Base-by-base conservation (phyloP, 2,113 vertebrate genomes). In the Clarias batrachus region DNA sequence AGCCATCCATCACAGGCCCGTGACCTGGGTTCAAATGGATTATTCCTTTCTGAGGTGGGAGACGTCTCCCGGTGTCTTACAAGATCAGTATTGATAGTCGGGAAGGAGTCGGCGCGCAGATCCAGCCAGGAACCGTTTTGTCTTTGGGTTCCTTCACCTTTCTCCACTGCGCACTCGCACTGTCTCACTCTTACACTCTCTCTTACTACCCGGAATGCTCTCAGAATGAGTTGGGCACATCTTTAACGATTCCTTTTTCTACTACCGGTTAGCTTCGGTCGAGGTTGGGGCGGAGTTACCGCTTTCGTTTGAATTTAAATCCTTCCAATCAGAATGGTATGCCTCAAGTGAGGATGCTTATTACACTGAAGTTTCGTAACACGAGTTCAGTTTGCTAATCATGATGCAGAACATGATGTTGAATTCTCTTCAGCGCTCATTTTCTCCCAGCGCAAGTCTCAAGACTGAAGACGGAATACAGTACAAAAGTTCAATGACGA, bases 1-100 rank as follows among this genome's bases (percentile, higher is more conserved):
- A 86, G 89, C 90, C 93, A 91, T 96, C 92, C 88, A 92, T 96
- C 95, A 94, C 87, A 65, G 83, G 78, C 73, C 13, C 6, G 82
- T 84, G 90, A 92, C 92, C 90, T 0, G 17, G 78, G 91, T 91
- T 93, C 94, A 93, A 93, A 94, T 91, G 86, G 91, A 90, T 94
- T 91, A 90, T 90, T 94, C 90, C 92, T 91, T 91, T 89, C 91
- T 82, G 27, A 56, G 56, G 89, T 91, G 89, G 88, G 91, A 90
- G 93, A 89, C 86, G 66, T 88, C 81, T 90, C 85, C 91, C 87
- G 62, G 88, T 90, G 92, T 92, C 91, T 93, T 93, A 88, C 91
- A 92, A 91, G 93, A 93, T 93, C 84, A 89, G 89, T 89, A 88
- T 90, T 90, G 92, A 94, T 86, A 91, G 84, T 84, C 0, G 80